Evolutionary conservation across 2,797 vertebrate species (phyloP).

Genomic region (Melanotaenia nigrans): DNA sequence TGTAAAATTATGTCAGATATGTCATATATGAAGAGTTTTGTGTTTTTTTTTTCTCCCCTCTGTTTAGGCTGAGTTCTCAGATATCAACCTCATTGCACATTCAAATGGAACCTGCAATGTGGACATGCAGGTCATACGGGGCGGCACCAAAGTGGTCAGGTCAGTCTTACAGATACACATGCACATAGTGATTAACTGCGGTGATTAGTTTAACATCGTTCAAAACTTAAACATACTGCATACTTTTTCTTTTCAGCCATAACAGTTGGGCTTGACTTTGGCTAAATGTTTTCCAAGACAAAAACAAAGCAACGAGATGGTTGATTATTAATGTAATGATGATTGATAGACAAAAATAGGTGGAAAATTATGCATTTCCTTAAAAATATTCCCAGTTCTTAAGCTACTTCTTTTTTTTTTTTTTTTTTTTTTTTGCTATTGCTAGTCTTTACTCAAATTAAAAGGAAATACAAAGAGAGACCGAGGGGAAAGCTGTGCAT

Average conservation of each 20-base stretch:
- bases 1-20: neutral
- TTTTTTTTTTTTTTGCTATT: too few species aligned
- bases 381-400: too few species aligned
- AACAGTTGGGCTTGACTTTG: neutral
- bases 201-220: neutral
- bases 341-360: too few species aligned
- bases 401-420: too few species aligned
- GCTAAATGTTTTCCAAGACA: neutral
- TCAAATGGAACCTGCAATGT: constrained; percentile 93
- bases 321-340: too few species aligned
- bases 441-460: neutral
- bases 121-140: constrained; percentile 93
- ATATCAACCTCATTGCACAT: constrained; percentile 94
- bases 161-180: constrained; percentile 68
- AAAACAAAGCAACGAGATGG: neutral
- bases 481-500: neutral
- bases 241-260: neutral
- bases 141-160: constrained; percentile 92
- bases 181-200: neutral
- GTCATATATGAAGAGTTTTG: neutral
- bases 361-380: too few species aligned
- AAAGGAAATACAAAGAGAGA: neutral
- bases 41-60: constrained; percentile 20
- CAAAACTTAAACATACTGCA: neutral
- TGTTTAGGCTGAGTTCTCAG: constrained; percentile 93